A percentile compares a stretch with the other conserved stretches of the same genome.
Conservation (phyloP, 2,888 invertebrate species). For the Drosophila fulvimacula region DNA sequence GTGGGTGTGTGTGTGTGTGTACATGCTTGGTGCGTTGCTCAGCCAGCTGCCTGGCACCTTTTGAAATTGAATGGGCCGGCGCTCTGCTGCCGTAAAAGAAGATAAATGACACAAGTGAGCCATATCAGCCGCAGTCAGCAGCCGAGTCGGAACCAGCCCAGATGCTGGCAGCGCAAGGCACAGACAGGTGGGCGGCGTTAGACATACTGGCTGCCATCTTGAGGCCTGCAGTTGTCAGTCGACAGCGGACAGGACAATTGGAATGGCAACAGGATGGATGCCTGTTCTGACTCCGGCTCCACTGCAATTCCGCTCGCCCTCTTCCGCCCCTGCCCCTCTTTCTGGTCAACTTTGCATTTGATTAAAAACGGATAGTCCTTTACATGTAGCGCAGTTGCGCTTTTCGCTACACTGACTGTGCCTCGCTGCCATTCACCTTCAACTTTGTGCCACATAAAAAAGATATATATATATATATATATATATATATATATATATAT, state of each 20-base stretch:
- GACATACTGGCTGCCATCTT: slow-evolving; percentile 60
- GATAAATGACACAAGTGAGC: slow-evolving; percentile 80
- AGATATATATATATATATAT: not conserved
- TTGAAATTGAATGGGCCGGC: slow-evolving; percentile 71
- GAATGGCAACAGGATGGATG: slow-evolving; percentile 4
- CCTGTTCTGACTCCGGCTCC: not conserved
- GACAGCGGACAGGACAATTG: slow-evolving; percentile 26
- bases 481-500: not conserved
- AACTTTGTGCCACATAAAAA: slow-evolving; percentile 27
- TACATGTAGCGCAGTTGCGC: slow-evolving; percentile 47
- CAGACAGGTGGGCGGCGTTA: slow-evolving; percentile 10
- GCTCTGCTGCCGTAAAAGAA: slow-evolving; percentile 72
- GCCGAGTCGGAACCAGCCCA: slow-evolving; percentile 31
- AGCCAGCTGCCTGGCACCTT: slow-evolving; percentile 74
- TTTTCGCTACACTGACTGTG: slow-evolving; percentile 5
- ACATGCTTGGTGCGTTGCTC: slow-evolving; percentile 58
- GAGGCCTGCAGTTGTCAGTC: slow-evolving; percentile 69
- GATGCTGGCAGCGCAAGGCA: slow-evolving; percentile 38
- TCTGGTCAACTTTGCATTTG: slow-evolving; percentile 68
- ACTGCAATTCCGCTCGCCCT: not conserved
- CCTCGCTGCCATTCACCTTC: slow-evolving; percentile 35
- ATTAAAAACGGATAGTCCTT: slow-evolving; percentile 64
- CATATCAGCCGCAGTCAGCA: slow-evolving; percentile 73
- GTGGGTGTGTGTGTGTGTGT: slow-evolving; percentile 25
- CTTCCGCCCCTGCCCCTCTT: not conserved